These are phyloP conservation scores for Dendrocopos noguchii DNA, from an alignment of 2,113 vertebrate species.

Conservation along the genomic window DNA sequence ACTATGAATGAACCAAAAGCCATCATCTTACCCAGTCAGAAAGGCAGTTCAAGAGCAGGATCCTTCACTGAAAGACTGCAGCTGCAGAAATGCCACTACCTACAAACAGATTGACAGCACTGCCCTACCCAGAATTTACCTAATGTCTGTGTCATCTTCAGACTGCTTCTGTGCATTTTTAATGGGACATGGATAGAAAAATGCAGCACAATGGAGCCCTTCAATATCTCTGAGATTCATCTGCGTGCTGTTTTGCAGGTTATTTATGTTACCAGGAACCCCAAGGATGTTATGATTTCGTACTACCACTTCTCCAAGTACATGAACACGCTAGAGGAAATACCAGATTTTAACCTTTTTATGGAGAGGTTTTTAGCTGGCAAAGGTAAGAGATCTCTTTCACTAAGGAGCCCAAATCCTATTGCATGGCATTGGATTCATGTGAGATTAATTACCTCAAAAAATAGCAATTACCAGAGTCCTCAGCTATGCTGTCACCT, in stretches of 20 bases:
- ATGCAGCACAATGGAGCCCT: background rate
- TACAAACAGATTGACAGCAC: background rate
- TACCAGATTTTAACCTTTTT: slow-evolving; percentile 61
- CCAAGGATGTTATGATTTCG: slow-evolving; percentile 78
- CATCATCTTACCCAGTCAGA: background rate
- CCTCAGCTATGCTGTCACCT: background rate
- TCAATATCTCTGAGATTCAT: background rate
- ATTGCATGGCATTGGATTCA: background rate
- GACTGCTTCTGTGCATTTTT: background rate
- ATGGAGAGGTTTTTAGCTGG: slow-evolving; percentile 74
- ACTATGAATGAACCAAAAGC: background rate
- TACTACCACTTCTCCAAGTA: slow-evolving; percentile 72
- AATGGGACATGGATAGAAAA: background rate
- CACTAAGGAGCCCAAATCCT: background rate
- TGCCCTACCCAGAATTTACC: background rate
- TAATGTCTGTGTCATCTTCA: background rate
- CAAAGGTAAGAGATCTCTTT: slow-evolving; percentile 21
- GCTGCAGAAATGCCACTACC: background rate
- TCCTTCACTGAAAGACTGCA: background rate
- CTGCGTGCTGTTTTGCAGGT: slow-evolving; percentile 42
- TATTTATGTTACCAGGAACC: slow-evolving; percentile 80
- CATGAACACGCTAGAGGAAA: background rate
- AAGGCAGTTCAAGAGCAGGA: background rate
- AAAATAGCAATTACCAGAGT: background rate
- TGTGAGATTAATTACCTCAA: background rate